Base-by-base conservation (phyloP, 1,140 invertebrate genomes). In the Drosophila novamexicana region DNA sequence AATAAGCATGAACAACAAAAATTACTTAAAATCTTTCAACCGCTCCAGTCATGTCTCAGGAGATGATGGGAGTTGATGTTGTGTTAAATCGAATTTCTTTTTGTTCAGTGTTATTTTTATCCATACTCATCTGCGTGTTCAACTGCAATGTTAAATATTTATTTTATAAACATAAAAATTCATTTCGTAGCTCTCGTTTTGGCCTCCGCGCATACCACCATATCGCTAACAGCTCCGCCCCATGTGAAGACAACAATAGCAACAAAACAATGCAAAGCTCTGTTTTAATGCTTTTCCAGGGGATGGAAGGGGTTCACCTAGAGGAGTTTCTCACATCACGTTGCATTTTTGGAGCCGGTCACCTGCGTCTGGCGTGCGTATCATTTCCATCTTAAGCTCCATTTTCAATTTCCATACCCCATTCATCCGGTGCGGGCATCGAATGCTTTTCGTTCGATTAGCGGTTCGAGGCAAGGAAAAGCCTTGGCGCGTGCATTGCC, bases 361-460 rank as follows among this genome's bases (percentile, higher is more conserved):
- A 86, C 82, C 82, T 88, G 82, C 83, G 72, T 54, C 53, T 73
- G 82, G 79, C 82, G 75, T 79, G 83, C 79, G 68, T 85, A 78
- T 61, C 69, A 69, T 53, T 67, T 67, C 14, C 63, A 71, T 53
- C 59, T 52, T 69, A 75, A 58, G 50, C 57, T 64, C 36, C 66
- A 10, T 40, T 61, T 47, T 49, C 75, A 57, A 66, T 73, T 75
- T 56, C 37, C 61, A 69, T 54, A 34, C 50, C 47, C 54, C 52
- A 64, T 66, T 74, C 66, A 77, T 75, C 45, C 57, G 64, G 64
- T 69, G 62, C 34, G 10, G 6, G 32, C 12, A 9, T 18, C 49
- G 9, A 40, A 7, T 10, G 63, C 16, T 54, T 45, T 6, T 22
- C 34, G 16, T 29, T 29, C 32, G 54, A 40, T 45, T 82, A 86